Evolutionary conservation across 2,113 vertebrate species (phyloP), one percentile per base, ranked within the genome.

Genomic region (Triplophysa siluroides): DNA sequence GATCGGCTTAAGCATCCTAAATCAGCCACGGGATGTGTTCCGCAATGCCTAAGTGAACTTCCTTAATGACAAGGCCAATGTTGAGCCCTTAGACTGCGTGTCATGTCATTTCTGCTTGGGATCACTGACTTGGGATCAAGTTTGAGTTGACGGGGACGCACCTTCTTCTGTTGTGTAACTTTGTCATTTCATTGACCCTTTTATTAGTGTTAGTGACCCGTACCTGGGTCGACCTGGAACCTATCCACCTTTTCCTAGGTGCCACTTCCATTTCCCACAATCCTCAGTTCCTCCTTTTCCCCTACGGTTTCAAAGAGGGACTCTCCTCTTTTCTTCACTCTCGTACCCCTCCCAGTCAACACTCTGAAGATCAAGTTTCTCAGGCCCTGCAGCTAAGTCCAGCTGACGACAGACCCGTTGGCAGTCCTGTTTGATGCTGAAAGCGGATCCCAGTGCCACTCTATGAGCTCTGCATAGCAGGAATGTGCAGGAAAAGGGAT

Each of bases 361-460:
- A 88, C 85, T 86, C 91, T 88, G 80, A 78, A 76, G 47, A 83
- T 87, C 88, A 52, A 78, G 89, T 93, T 93, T 92, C 92, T 92
- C 86, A 90, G 88, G 87, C 90, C 78, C 90, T 87, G 86, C 87
- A 60, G 86, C 86, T 88, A 88, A 88, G 89, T 81, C 87, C 88
- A 86, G 86, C 89, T 87, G 92, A 92, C 87, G 89, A 92, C 90
- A 91, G 92, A 86, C 78, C 88, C 76, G 87, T 88, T 89, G 87
- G 91, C 86, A 71, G 86, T 66, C 82, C 72, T 83, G 83, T 83
- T 87, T 89, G 90, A 92, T 90, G 87, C 86, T 84, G 85, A 82
- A 85, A 89, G 84, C 79, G 58, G 90, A 93, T 92, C 89, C 54
- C 81, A 75, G 71, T 58, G 83, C 88, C 88, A 66, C 88, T 92